Base-by-base conservation (phyloP, 2,113 vertebrate genomes). In the Chrysemys picta region DNA sequence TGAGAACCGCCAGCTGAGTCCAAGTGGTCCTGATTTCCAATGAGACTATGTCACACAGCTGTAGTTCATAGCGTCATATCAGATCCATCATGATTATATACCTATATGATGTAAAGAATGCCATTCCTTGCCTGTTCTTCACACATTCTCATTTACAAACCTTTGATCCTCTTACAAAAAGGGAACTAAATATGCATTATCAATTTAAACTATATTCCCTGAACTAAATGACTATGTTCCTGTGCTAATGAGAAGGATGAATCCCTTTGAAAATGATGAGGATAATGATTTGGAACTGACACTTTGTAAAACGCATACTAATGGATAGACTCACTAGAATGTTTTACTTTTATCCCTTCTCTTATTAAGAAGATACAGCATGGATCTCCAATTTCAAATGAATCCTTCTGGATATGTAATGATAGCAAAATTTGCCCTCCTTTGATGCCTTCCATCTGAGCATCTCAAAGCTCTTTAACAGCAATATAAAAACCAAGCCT, bases 31-130 rank as follows among this genome's bases (percentile, higher is more conserved):
- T 27, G 84, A 94, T 49, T 42, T 29, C 52, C 65, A 69, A 38
- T 69, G 47, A 2, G 5, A 24, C 4, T 22, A 12, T 0, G 0
- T n/a, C n/a, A 59, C 65, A 57, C 13, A 72, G 3, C 4, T 38
- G 6, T 1, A 5, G 52, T 19, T 38, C 38, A n/a, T 6, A 8
- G 22, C 3, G 52, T 17, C 19, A 5, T 1, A 49, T 62, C 2
- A 52, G 2, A 1, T 2, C 14, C 3, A 10, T 19, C 11, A 76
- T 76, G 31, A 31, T 6, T 35, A 38, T 45, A 25, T 24, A 3
- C 31, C 31, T 21, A 14, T 53, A 4, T 45, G 38, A 38, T 59
- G 29, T 54, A 47, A 69, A 21, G 65, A 69, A 69, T 21, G 16
- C 35, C 38, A 45, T 35, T 31, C 59, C n/a, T 22, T 35, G 3